These are phyloP conservation scores for Lepus europaeus DNA, from an alignment of 2,113 vertebrate species.

Conservation along the genomic window DNA sequence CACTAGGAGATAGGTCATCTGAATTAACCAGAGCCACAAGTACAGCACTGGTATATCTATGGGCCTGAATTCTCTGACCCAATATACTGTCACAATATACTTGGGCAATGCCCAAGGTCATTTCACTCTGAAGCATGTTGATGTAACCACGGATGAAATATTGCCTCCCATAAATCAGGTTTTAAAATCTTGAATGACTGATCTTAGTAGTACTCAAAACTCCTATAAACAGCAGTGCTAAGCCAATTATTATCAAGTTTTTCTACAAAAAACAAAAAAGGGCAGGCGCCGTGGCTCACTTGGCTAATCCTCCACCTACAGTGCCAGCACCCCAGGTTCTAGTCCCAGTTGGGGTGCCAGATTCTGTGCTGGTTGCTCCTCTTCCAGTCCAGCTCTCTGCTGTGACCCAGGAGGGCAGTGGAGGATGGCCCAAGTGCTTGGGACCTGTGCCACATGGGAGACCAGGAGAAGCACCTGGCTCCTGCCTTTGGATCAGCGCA, in stretches of 20 bases:
- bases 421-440: no score
- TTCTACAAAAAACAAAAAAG: background rate
- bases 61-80: background rate
- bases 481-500: no score
- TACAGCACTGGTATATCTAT: background rate
- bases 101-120: background rate
- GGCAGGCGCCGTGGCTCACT: no score
- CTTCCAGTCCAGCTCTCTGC: no score
- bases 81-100: background rate
- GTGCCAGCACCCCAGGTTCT: no score
- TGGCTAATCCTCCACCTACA: no score
- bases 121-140: constrained; percentile 22
- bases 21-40: constrained; percentile 22
- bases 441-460: no score
- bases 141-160: background rate
- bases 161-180: background rate
- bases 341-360: no score
- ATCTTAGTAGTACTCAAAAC: constrained; percentile 26
- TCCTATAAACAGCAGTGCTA: background rate
- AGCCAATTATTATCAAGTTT: background rate
- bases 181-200: background rate
- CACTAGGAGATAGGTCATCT: background rate
- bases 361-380: no score
- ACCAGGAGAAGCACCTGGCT: no score
- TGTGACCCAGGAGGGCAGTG: no score